These are phyloP conservation scores for Xyrichtys novacula DNA, from an alignment of 2,797 vertebrate species.

Conservation along the genomic window DNA sequence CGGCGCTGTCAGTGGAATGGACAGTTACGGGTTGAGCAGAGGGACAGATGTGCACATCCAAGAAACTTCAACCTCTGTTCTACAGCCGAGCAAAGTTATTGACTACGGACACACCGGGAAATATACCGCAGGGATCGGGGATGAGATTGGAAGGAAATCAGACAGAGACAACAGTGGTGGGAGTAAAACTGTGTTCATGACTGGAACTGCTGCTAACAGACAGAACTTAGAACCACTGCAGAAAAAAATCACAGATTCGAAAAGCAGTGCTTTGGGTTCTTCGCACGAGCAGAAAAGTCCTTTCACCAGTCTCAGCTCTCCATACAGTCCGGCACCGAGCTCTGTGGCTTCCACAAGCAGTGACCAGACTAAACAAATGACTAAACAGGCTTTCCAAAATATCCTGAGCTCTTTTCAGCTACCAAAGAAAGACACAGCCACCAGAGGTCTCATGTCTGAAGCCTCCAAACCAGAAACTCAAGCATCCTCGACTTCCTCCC, in stretches of 20 bases:
- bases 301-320: conserved; percentile 13
- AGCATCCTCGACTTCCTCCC: background rate
- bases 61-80: conserved; percentile 41
- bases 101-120: conserved; percentile 95
- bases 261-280: conserved; percentile 32
- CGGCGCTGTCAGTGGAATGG: conserved; percentile 18
- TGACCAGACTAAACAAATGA: background rate
- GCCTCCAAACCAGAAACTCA: conserved; percentile 39
- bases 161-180: conserved; percentile 17
- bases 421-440: conserved; percentile 63
- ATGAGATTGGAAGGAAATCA: conserved; percentile 56
- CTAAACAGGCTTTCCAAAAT: background rate
- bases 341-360: conserved; percentile 2
- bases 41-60: background rate
- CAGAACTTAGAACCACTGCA: conserved; percentile 5
- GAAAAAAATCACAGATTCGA: conserved; percentile 8
- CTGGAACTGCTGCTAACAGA: conserved; percentile 11
- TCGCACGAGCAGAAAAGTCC: conserved; percentile 19
- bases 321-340: conserved; percentile 27
- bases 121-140: conserved; percentile 79
- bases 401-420: conserved; percentile 34
- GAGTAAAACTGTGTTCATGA: background rate
- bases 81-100: conserved; percentile 91
- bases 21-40: conserved; percentile 43
- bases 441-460: conserved; percentile 35